Evolutionary conservation across 2,113 vertebrate species (phyloP).

Genomic region (Neotoma lepida): DNA sequence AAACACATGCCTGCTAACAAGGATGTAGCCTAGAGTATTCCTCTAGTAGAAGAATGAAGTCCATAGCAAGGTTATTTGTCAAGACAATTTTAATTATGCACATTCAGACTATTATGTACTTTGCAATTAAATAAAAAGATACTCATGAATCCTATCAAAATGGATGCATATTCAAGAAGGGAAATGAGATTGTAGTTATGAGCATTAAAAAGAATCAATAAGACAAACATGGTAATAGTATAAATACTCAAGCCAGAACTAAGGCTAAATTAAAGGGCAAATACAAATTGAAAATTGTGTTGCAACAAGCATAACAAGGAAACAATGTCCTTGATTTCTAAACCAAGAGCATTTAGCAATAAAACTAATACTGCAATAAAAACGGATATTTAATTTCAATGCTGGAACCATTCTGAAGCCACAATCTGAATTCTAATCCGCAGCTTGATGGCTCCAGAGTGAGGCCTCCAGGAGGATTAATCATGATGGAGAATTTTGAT

Average conservation of each 20-base stretch:
- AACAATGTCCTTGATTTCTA: neutral
- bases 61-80: neutral
- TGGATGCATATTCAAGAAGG: neutral
- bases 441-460: neutral
- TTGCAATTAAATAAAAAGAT: neutral
- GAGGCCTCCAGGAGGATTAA: too few relatives aligned
- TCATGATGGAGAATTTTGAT: neutral
- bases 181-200: neutral
- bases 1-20: neutral
- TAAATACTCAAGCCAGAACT: neutral
- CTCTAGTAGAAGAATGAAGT: neutral
- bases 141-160: neutral
- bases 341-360: neutral
- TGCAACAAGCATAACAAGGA: neutral
- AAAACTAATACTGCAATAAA: neutral
- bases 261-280: constrained; percentile 15
- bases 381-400: neutral
- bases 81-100: neutral
- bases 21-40: neutral
- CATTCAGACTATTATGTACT: neutral
- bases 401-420: neutral
- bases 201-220: neutral
- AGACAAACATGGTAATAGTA: neutral
- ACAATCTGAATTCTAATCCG: neutral
- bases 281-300: neutral